Evolutionary conservation across 2,113 vertebrate species (phyloP).

Genomic region (Onychostoma macrolepis): DNA sequence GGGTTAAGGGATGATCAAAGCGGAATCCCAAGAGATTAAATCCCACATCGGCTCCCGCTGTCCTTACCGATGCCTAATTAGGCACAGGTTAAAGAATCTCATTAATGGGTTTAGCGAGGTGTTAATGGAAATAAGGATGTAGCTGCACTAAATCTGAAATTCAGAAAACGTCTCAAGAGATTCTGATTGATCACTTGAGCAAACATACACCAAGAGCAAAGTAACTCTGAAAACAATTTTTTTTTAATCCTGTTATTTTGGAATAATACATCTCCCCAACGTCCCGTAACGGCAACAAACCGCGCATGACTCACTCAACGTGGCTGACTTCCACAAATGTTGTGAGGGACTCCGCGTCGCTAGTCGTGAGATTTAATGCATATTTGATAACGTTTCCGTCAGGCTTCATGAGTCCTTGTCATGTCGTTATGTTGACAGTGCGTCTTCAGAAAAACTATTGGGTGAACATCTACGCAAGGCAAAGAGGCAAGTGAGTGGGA

Average conservation of each 20-base stretch:
- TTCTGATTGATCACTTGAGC: slow-evolving; percentile 15
- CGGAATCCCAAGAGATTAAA: not conserved
- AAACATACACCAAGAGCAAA: slow-evolving; percentile 5
- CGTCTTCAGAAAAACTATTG: slow-evolving; percentile 13
- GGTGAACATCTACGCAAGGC: slow-evolving; percentile 10
- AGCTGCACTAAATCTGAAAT: slow-evolving; percentile 18
- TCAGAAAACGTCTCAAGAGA: not conserved
- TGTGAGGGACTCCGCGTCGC: slow-evolving; percentile 67
- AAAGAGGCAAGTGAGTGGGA: slow-evolving; percentile 38
- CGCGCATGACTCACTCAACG: slow-evolving; percentile 64
- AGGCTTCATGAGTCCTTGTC: slow-evolving; percentile 60
- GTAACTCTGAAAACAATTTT: not conserved
- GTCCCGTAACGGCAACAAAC: slow-evolving; percentile 54
- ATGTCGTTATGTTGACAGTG: slow-evolving; percentile 38
- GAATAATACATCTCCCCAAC: slow-evolving; percentile 63
- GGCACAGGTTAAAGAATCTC: slow-evolving; percentile 36
- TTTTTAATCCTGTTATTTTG: not conserved
- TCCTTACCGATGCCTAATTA: slow-evolving; percentile 24
- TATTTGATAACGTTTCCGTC: slow-evolving; percentile 71
- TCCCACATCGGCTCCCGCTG: not conserved
- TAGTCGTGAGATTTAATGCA: slow-evolving; percentile 67
- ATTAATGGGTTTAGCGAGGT: slow-evolving; percentile 20
- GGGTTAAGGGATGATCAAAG: slow-evolving; percentile 44
- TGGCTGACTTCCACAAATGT: slow-evolving; percentile 68
- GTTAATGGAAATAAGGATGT: slow-evolving; percentile 8